phyloP scores from a whole-genome alignment of 1,140 invertebrate species.

The Charaxes varanes region DNA sequence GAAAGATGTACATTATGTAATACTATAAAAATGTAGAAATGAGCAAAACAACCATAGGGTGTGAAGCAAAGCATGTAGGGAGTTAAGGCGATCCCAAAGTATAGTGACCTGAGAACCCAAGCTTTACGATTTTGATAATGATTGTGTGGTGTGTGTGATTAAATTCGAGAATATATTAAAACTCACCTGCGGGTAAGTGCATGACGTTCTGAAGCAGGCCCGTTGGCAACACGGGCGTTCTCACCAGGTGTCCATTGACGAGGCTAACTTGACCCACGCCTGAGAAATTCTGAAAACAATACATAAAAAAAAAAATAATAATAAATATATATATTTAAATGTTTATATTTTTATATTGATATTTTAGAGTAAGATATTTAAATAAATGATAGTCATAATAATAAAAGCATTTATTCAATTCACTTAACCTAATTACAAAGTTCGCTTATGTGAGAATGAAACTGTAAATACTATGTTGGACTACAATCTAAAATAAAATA shows the following conservation, averaged over 20 bases:
- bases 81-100: slow-evolving; percentile 42
- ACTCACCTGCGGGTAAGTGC: slow-evolving; percentile 64
- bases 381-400: too few relatives aligned
- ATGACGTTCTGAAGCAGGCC: slow-evolving; percentile 76
- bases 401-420: too few relatives aligned
- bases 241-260: slow-evolving; percentile 78
- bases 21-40: background rate
- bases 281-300: slow-evolving; percentile 61
- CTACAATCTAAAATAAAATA: too few relatives aligned
- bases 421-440: too few relatives aligned
- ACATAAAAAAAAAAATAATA: background rate
- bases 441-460: too few relatives aligned
- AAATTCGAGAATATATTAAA: background rate
- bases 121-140: too few relatives aligned
- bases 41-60: slow-evolving; percentile 4
- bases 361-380: too few relatives aligned
- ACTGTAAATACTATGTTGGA: too few relatives aligned
- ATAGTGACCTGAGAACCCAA: slow-evolving; percentile 24
- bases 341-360: too few relatives aligned
- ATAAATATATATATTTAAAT: too few relatives aligned
- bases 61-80: slow-evolving; percentile 30
- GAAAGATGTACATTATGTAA: background rate
- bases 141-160: too few relatives aligned
- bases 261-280: slow-evolving; percentile 68
- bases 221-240: slow-evolving; percentile 74